Conservation (phyloP, 2,888 invertebrate species). For the Chymomyza procnemis region DNA sequence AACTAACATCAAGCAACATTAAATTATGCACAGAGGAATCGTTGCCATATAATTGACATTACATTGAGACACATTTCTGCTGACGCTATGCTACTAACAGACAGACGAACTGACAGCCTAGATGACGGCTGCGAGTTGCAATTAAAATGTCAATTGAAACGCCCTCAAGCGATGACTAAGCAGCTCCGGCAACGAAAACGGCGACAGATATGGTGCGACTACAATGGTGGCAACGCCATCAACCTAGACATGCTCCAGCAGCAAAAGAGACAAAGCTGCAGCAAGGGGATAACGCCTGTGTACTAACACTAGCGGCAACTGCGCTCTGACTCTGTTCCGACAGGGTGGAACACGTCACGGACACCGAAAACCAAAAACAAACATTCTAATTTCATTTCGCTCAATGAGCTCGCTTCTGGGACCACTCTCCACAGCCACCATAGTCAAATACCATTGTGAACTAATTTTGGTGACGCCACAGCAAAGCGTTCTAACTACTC, state of each 20-base stretch:
- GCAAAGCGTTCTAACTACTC: constrained; percentile 2
- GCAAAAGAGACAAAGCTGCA: not conserved
- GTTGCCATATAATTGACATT: constrained; percentile 23
- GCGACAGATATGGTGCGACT: not conserved
- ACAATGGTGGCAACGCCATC: not conserved
- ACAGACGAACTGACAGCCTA: not conserved
- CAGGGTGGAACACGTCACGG: not conserved
- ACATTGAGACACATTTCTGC: not conserved
- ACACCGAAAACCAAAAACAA: constrained; percentile 24
- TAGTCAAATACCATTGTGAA: constrained; percentile 30
- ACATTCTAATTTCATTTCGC: constrained; percentile 48
- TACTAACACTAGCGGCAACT: not conserved
- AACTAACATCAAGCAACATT: constrained; percentile 44
- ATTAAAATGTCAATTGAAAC: constrained; percentile 59
- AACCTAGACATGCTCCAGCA: not conserved
- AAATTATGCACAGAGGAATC: constrained; percentile 46
- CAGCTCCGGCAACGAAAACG: constrained; percentile 30
- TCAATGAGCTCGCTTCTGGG: constrained; percentile 43
- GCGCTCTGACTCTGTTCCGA: not conserved
- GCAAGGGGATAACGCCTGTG: not conserved
- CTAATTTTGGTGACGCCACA: constrained; percentile 36
- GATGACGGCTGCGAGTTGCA: constrained; percentile 36
- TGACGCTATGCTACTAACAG: not conserved
- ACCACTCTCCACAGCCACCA: constrained; percentile 7
- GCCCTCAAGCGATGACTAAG: constrained; percentile 23